Base-by-base conservation (phyloP, 1,140 invertebrate species). In the Samia ricini region DNA sequence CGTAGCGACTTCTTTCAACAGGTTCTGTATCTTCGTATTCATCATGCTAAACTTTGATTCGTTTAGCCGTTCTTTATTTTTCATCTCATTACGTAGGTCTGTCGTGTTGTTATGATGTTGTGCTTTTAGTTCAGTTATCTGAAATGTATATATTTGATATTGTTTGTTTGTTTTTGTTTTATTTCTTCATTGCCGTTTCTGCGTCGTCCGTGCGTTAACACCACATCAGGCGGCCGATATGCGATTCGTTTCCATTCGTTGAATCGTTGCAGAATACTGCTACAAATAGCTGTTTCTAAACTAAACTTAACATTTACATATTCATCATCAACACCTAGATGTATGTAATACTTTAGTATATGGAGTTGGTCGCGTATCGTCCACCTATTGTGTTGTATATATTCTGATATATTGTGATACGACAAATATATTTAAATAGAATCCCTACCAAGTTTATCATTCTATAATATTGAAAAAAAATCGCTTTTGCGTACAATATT, bases 91-190 rank as follows among this genome's bases (percentile, higher is more conserved):
- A 21, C 97, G 92, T 52, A 97, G 89, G 72, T 98, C 97, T 55
- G 94, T 95, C 81, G 98, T 97, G 51, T 94, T 93, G 21, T 97
- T 97, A 79, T 97, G 97, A 78, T 98, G 95, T 83, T 96, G 95
- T 8, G 97, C 97, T 91, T 98, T 98, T 61, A 98, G 84, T 83
- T 99, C 97, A 4, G 96, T 98, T 69, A 98, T 97, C 97, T 98
- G 81, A 49, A 82, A 80, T 56, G 33, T n/a, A n/a, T n/a, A n/a
- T n/a, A n/a, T n/a, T n/a, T n/a, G n/a, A n/a, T n/a, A n/a, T n/a
- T n/a, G n/a, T 61, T 57, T 29, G 58, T 56, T 60, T 52, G 51
- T 0, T 52, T 52, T 52, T 52, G 12, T 52, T 52, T 33, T 49
- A 59, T 50, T n/a, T 50, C 56, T 42, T 42, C 29, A 10, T n/a